These are phyloP conservation scores for Parelbella ahira DNA, from an alignment of 2,888 invertebrate species.

Conservation along the genomic window DNA sequence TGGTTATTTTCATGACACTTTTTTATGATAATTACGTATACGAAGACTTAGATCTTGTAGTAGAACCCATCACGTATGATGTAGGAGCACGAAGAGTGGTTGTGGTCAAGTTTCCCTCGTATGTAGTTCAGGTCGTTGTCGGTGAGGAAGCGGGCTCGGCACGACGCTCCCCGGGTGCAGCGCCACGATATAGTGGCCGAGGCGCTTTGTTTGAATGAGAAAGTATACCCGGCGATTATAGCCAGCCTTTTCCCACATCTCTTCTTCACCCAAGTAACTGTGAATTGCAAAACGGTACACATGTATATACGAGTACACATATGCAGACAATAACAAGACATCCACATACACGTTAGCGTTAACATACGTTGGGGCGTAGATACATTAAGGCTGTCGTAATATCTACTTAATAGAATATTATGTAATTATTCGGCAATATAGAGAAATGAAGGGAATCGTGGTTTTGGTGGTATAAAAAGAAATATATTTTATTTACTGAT, in stretches of 20 bases:
- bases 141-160: conserved; percentile 65
- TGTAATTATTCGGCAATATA: no score
- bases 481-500: no score
- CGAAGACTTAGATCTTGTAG: conserved; percentile 20
- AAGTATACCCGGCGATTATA: conserved; percentile 33
- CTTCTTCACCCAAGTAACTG: conserved; percentile 30
- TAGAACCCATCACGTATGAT: conserved; percentile 37
- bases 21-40: no score
- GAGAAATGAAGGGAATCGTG: no score
- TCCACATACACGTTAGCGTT: neutral
- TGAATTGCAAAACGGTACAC: conserved; percentile 2
- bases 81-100: no score
- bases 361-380: no score
- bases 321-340: no score
- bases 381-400: no score
- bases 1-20: no score
- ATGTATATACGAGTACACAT: neutral
- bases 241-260: conserved; percentile 33
- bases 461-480: no score
- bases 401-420: no score
- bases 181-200: conserved; percentile 29
- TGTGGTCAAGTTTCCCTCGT: conserved; percentile 63
- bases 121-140: conserved; percentile 52
- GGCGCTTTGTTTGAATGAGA: conserved; percentile 15
- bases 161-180: conserved; percentile 35